Percentiles rank a stretch among this genome's conserved stretches.
phyloP scores from a whole-genome alignment of 30 jellyfish, hydroid and myxozoan genomes.

The Nemopilema nomurai region DNA sequence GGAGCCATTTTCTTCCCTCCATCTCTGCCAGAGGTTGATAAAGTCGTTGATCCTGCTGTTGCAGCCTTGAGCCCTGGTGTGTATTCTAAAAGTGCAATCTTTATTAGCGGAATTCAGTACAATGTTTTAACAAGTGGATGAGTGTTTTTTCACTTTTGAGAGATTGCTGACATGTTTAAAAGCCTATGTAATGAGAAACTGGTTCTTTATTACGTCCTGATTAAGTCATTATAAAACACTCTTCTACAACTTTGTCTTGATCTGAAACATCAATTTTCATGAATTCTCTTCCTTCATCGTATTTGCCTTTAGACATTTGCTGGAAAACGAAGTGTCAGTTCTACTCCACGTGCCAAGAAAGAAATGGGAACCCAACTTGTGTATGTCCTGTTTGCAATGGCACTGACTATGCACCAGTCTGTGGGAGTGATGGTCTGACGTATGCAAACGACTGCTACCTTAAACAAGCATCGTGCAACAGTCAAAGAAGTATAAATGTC shows the following conservation, averaged over 20 bases:
- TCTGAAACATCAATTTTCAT: too few species aligned
- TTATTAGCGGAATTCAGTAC: too few species aligned
- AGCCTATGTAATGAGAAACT: too few species aligned
- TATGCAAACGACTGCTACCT: conserved; percentile 76
- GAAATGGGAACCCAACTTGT: conserved; percentile 65
- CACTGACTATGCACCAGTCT: conserved; percentile 58
- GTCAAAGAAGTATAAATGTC: conserved; percentile 1
- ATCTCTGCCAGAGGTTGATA: conserved; percentile 59
- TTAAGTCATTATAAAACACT: too few species aligned
- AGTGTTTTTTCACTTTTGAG: too few species aligned
- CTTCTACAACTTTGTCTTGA: too few species aligned
- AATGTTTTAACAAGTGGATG: too few species aligned
- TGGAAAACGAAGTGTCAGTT: conserved; percentile 41
- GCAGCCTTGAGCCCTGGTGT: conserved; percentile 86
- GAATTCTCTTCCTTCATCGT: too few species aligned
- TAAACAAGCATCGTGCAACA: conserved; percentile 61
- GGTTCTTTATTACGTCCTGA: too few species aligned
- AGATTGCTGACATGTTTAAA: too few species aligned
- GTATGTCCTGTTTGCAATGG: conserved; percentile 35
- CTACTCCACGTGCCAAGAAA: conserved; percentile 35
- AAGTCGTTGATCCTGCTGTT: conserved; percentile 53
- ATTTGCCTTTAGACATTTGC: conserved; percentile 44
- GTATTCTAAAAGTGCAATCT: too few species aligned
- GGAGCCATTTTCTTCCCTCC: conserved; percentile 92
- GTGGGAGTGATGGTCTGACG: conserved; percentile 68